Base-by-base conservation (phyloP, 2,888 invertebrate species). In the Strigamia crassipes region DNA sequence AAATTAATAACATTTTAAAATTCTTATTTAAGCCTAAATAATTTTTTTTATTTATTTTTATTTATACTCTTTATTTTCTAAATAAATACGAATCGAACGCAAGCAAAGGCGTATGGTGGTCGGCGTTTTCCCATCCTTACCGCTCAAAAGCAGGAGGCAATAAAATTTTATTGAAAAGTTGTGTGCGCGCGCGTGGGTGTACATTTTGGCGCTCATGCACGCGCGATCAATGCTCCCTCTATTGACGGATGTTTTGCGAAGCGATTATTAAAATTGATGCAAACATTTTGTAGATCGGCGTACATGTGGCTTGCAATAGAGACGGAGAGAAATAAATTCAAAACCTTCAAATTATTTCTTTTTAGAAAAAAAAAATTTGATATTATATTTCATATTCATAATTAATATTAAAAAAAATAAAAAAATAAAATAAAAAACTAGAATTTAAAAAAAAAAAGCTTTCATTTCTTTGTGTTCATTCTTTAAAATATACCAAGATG, bases 21-120 rank as follows among this genome's bases (percentile, higher is more conserved):
- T 66, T 66, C 8, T 21, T 66, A n/a, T 66, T 38, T 38, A 6
- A 2, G 27, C 61, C n/a, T 61, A 61, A 9, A 61, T 61, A 15
- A 9, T 12, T 66, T n/a, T 23, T 23, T 66, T 23, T 21, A 5
- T 8, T 13, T 23, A 38, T 86, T 85, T 81, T 82, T 81, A 38
- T 86, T 85, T 66, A 9, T 13, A 31, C 73, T 73, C 66, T 73
- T 73, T 31, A 23, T 12, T 13, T 73, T 31, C 31, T 27, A 27
- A 27, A 6, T 12, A 15, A 5, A 13, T 31, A 73, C 27, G 13
- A 73, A 73, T 31, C 31, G 73, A 31, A 73, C 31, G 73, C 15
- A 73, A 73, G 31, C 27, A 73, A 23, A 73, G 73, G 23, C 73
- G 27, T 27, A 73, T 31, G 73, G 23, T 27, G 73, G 73, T 73